Evolutionary conservation across 2,113 vertebrate species (phyloP).

Genomic region (Abramis brama): DNA sequence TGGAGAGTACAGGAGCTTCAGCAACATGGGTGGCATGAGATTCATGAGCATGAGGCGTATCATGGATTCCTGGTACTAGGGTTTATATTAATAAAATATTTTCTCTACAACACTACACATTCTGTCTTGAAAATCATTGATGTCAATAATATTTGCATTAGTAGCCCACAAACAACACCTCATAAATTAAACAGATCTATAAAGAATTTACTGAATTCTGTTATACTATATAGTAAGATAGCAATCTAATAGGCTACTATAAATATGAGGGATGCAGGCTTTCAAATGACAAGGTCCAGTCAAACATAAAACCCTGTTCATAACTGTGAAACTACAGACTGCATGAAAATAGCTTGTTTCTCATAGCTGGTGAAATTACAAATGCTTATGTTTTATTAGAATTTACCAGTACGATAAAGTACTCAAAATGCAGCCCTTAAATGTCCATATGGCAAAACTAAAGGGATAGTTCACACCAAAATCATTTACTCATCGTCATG

Average conservation of each 20-base stretch:
- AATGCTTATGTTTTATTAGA: not conserved
- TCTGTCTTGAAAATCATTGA: conserved; percentile 2
- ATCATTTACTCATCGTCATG: not conserved
- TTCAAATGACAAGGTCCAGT: not conserved
- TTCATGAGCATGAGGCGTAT: conserved; percentile 2
- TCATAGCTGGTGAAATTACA: not conserved
- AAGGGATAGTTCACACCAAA: not conserved
- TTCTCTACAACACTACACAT: not conserved
- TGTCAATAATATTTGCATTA: not conserved
- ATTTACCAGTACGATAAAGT: too few species aligned
- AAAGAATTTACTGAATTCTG: not conserved
- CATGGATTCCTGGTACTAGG: not conserved
- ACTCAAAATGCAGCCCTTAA: not conserved
- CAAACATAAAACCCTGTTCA: not conserved
- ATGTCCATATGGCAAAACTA: not conserved
- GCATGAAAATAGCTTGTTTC: not conserved
- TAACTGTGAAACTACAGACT: not conserved
- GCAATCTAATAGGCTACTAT: not conserved
- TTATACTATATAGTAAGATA: not conserved
- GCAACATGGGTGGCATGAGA: conserved; percentile 9
- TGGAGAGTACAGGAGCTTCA: conserved; percentile 64
- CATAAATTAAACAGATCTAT: not conserved
- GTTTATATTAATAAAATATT: not conserved
- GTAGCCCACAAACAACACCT: not conserved
- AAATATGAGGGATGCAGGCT: not conserved